Conservation (phyloP, 2,888 invertebrate species). For the Onchidella celtica region DNA sequence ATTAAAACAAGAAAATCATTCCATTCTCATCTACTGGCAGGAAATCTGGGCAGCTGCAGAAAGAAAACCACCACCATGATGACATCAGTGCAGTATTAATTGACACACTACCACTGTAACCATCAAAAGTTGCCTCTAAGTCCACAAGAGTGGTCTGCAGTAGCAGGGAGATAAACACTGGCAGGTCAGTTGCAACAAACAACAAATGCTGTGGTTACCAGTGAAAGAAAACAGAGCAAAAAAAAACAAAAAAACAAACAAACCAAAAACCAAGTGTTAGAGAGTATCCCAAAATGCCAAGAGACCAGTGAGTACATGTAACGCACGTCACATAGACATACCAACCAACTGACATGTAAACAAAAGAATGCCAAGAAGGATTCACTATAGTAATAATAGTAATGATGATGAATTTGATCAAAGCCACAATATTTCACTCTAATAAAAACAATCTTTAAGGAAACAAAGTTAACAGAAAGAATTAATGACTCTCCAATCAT, state of each 20-base stretch:
- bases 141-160: not conserved
- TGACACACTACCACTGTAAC: not conserved
- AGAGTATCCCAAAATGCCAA: conserved; percentile 42
- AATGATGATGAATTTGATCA: conserved; percentile 19
- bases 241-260: too few species aligned
- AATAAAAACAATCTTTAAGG: conserved; percentile 14
- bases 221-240: conserved; percentile 15
- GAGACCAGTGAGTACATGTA: conserved; percentile 34
- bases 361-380: conserved; percentile 19
- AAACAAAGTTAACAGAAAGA: conserved; percentile 37
- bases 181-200: not conserved
- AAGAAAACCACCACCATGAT: not conserved
- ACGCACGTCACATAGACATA: conserved; percentile 37
- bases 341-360: conserved; percentile 24
- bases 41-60: not conserved
- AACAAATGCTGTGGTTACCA: not conserved
- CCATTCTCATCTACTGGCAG: not conserved
- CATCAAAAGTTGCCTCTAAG: not conserved
- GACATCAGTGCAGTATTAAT: not conserved
- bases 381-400: conserved; percentile 21
- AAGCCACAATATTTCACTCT: conserved; percentile 49
- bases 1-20: too few species aligned
- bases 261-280: conserved; percentile 29
- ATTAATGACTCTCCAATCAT: conserved; percentile 41
- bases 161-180: not conserved